Base-by-base conservation (phyloP, 2,888 invertebrate species). In the Cryptus armator region DNA sequence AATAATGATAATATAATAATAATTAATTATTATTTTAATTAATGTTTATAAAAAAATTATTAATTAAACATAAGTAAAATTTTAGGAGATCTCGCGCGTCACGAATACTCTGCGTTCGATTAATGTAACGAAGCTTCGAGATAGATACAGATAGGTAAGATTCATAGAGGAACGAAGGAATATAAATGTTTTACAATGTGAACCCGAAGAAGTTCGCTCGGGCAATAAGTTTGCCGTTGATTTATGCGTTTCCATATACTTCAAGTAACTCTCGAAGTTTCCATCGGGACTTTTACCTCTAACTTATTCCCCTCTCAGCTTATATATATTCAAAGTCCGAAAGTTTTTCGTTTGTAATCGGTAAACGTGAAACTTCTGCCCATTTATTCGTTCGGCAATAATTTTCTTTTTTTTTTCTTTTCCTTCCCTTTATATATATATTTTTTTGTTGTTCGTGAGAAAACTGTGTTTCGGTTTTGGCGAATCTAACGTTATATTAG, bases 111-210 rank as follows among this genome's bases (percentile, higher is more conserved):
- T 37, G 37, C 37, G 37, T 1, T 9, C 37, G 7, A 37, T 37
- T 7, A 9, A 37, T 37, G 9, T 1, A n/a, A 64, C 14, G 64
- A 76, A 29, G 59, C 59, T 12, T 10, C 24, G 59, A 19, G 10
- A 1, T 37, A 5, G 3, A 56, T 16, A 9, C 56, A 66, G 19
- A 64, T 51, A 46, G 53, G 19, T 37, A 66, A 71, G 56, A 64
- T 71, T 62, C 64, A 79, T 83, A 79, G 78, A 78, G 72, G 59
- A 37, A 46, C 48, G 29, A 59, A 14, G 29, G 79, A 14, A 76
- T 44, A 79, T 80, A 70, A 83, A 83, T 79, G 74, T 80, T 83
- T 76, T 70, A 83, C 79, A 80, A 64, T 48, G 68, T 7, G 80
- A 83, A 66, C 75, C 70, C 68, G 75, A 75, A 76, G 66, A 66